Evolutionary conservation across 2,888 invertebrate genomes (phyloP), one percentile per base, ranked within the genome.

Genomic region (Acleris emargana): DNA sequence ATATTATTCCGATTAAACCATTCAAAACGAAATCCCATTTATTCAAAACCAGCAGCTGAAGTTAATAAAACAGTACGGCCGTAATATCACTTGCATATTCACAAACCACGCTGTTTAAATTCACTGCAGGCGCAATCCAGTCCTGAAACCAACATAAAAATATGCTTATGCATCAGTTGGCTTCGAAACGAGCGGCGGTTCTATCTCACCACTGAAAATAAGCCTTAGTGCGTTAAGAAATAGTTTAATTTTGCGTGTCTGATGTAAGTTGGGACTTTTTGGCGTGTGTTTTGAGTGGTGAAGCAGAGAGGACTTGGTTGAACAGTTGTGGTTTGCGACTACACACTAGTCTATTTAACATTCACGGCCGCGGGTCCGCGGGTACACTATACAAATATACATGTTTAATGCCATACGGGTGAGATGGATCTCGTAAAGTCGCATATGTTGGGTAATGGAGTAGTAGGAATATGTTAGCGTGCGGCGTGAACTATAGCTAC

Each of bases 41-140:
- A 64, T 64, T 64, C 60, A 64, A 64, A 62, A 52, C 54, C 64
- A 69, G 73, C 62, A 63, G 72, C 62, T 70, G 69, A 72, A 75
- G 76, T 77, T 78, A 80, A 82, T 80, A 80, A 83, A 79, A 77
- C 71, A 76, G 72, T 71, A 72, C 64, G 74, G 72, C 71, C 70
- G 73, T 71, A 69, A 72, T 69, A 73, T 70, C 72, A 70, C 70
- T 71, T 70, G 77, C 83, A 80, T 82, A 82, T 83, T 81, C 75
- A 79, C 72, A 76, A 78, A 81, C 75, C 72, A 72, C 73, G 62
- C 68, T 73, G 79, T 86, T 84, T 78, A 79, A 83, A 86, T 86
- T 83, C 83, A 80, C 79, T 83, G 82, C 83, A 81, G 75, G 76
- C 79, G 74, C 75, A 82, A 78, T 77, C 75, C 78, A 73, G 69